These are phyloP conservation scores for Pipra filicauda DNA, from an alignment of 2,113 vertebrate genomes.

Conservation along the genomic window DNA sequence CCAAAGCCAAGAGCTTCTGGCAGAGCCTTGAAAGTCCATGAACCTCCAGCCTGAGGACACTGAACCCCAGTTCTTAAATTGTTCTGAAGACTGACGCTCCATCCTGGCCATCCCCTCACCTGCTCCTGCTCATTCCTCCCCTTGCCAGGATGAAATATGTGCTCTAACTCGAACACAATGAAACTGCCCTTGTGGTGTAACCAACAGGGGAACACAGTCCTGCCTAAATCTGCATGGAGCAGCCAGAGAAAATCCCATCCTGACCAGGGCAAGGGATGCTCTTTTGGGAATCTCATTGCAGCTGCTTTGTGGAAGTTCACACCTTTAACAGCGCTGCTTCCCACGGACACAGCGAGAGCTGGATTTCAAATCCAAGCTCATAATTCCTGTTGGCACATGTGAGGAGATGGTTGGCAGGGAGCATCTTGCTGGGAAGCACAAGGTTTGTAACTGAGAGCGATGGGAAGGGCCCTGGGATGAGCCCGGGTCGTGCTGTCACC, in stretches of 20 bases:
- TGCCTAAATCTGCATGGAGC: accelerated
- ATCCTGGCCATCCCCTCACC: neutral
- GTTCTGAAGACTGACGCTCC: neutral
- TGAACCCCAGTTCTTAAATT: neutral
- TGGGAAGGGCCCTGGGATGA: accelerated
- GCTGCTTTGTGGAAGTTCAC: neutral
- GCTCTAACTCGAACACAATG: accelerated
- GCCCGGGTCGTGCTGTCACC: accelerated
- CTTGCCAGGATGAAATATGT: neutral
- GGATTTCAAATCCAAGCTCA: neutral
- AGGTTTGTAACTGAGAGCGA: neutral
- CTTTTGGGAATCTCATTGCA: neutral
- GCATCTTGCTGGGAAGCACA: constrained; percentile 5
- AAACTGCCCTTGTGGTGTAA: neutral
- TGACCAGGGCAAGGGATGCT: neutral
- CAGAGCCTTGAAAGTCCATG: neutral
- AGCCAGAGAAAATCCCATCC: neutral
- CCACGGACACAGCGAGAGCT: neutral
- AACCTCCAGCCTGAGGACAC: neutral
- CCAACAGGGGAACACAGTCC: neutral
- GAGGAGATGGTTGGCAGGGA: neutral
- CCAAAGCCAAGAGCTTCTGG: neutral
- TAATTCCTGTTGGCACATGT: neutral
- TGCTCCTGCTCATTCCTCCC: neutral
- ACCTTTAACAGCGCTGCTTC: neutral